These are phyloP conservation scores for Syrrhaptes paradoxus DNA, from an alignment of 2,113 vertebrate genomes.

Conservation along the genomic window DNA sequence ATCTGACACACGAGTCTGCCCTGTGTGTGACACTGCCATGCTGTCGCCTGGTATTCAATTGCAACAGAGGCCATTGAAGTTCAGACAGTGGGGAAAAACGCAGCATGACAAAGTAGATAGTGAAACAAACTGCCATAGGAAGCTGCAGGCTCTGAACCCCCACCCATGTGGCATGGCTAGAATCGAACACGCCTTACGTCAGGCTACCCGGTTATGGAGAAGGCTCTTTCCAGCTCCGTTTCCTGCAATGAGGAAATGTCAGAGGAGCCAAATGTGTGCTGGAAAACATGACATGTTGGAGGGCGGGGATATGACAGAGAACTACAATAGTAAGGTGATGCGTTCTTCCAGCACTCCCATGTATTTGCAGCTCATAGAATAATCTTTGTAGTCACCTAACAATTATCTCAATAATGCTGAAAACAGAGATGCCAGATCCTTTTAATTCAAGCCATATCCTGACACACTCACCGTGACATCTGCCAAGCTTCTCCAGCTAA, in stretches of 20 bases:
- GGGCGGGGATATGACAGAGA: background rate
- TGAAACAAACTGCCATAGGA: background rate
- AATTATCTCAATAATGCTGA: background rate
- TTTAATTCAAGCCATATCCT: background rate
- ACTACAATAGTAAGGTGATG: background rate
- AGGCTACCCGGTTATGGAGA: background rate
- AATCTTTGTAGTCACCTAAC: background rate
- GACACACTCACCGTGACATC: background rate
- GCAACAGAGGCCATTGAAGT: background rate
- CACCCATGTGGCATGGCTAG: background rate
- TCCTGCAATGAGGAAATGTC: background rate
- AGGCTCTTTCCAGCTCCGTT: background rate
- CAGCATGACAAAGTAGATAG: background rate
- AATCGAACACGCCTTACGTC: background rate
- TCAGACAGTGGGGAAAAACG: background rate
- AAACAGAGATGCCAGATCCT: background rate
- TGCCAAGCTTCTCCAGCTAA: background rate
- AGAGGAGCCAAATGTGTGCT: background rate
- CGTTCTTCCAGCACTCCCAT: background rate
- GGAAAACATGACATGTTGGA: background rate
- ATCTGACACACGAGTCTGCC: background rate
- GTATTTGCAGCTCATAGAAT: background rate
- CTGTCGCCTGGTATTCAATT: background rate
- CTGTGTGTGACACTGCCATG: background rate
- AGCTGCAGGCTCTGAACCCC: background rate